Conservation (phyloP, 2,113 vertebrate species). For the Mionectes macconnelli region DNA sequence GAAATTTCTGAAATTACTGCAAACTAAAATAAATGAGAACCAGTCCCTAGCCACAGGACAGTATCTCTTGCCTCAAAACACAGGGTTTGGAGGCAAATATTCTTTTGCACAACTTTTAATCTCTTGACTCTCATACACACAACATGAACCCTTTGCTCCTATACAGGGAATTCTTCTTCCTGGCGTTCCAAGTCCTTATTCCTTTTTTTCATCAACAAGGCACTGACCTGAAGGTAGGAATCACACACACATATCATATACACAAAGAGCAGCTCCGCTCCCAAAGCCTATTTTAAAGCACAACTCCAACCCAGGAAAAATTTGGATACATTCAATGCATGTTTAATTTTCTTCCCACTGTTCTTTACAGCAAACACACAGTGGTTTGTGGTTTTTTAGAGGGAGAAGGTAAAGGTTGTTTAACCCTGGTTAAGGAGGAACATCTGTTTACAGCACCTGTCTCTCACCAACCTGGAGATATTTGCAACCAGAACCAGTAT, state of each 20-base stretch:
- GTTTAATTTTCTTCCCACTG: not conserved
- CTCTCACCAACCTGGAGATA: not conserved
- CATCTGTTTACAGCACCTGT: not conserved
- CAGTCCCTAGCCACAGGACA: not conserved
- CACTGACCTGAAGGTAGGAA: not conserved
- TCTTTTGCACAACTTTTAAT: not conserved
- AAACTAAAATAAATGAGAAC: not conserved
- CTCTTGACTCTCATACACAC: not conserved
- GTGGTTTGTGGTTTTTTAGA: not conserved
- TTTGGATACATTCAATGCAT: fast-evolving
- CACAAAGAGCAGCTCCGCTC: not conserved
- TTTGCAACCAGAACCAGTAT: not conserved
- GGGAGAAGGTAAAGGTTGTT: not conserved
- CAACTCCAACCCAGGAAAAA: not conserved
- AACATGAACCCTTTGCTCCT: not conserved
- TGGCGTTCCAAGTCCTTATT: not conserved
- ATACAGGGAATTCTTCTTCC: not conserved
- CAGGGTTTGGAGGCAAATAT: not conserved
- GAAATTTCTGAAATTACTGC: not conserved
- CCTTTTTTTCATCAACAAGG: not conserved
- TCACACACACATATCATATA: fast-evolving
- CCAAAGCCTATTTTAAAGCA: not conserved
- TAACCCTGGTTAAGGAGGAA: not conserved
- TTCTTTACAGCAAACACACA: not conserved
- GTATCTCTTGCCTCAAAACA: not conserved